A percentile compares a stretch with the other conserved stretches of the same genome.
Evolutionary conservation across 2,888 invertebrate species (phyloP).

Genomic region (Gortyna flavago): DNA sequence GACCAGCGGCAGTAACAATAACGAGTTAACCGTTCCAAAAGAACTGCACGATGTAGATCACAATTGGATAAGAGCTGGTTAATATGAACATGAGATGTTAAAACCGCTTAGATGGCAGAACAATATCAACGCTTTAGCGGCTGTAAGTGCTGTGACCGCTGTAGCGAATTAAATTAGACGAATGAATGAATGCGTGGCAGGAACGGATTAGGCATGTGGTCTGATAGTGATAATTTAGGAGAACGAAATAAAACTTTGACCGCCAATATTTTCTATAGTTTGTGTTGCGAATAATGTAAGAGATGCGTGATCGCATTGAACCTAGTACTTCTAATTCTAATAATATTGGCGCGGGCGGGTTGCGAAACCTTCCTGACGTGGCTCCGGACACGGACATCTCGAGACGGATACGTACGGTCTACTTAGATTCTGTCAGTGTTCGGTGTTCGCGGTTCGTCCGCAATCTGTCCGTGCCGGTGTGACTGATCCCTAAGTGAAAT

Average conservation of each 20-base stretch:
- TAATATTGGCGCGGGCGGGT: too few relatives aligned
- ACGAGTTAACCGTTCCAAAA: conserved; percentile 46
- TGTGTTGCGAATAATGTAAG: not conserved
- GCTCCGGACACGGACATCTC: too few relatives aligned
- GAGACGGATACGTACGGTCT: too few relatives aligned
- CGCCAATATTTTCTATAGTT: not conserved
- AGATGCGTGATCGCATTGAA: not conserved
- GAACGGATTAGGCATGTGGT: not conserved
- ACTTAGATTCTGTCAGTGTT: too few relatives aligned
- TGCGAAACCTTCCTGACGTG: too few relatives aligned
- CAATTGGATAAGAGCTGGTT: conserved; percentile 48
- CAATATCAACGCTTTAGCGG: conserved; percentile 29
- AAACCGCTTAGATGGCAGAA: conserved; percentile 38
- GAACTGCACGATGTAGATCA: conserved; percentile 44
- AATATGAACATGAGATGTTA: conserved; percentile 49
- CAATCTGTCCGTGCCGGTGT: too few relatives aligned
- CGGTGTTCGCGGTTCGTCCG: too few relatives aligned
- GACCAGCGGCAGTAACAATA: conserved; percentile 23
- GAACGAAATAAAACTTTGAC: not conserved
- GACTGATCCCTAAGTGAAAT: too few relatives aligned
- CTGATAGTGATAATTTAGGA: not conserved
- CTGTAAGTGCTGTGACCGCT: not conserved
- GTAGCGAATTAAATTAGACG: conserved; percentile 20
- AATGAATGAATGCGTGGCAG: conserved; percentile 19
- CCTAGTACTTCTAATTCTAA: not conserved